Conservation (phyloP, 2,888 invertebrate genomes). For the Cephus pulcher region DNA sequence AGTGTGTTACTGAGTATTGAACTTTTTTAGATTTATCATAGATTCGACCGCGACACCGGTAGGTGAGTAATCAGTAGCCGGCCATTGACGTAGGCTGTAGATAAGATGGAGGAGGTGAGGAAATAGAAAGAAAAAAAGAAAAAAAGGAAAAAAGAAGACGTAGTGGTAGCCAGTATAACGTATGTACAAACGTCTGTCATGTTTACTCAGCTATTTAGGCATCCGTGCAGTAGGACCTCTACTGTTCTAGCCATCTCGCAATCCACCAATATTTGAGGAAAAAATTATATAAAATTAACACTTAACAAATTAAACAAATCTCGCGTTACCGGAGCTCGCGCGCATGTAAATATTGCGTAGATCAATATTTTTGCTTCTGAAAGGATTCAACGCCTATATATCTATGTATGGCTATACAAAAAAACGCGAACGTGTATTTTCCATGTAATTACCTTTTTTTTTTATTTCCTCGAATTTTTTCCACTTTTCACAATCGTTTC, state of each 20-base stretch:
- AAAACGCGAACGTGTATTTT: not conserved
- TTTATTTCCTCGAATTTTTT: not conserved
- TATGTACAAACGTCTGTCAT: conserved; percentile 18
- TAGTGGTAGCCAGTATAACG: not conserved
- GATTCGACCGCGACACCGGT: not conserved
- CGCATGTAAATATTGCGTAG: conserved; percentile 57
- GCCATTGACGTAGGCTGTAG: not conserved
- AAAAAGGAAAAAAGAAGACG: not conserved
- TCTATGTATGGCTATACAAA: not conserved
- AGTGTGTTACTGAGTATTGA: not conserved
- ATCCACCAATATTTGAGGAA: conserved; percentile 45
- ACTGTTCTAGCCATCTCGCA: conserved; percentile 28
- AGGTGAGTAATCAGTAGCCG: not conserved
- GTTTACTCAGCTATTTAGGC: conserved; percentile 51
- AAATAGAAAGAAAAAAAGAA: not conserved
- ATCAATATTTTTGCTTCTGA: conserved; percentile 60
- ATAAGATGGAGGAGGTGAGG: not conserved
- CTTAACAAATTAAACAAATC: conserved; percentile 60
- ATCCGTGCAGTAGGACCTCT: conserved; percentile 20
- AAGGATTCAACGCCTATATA: conserved; percentile 45
- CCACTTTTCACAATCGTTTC: not conserved
- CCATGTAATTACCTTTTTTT: not conserved
- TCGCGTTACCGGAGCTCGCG: conserved; percentile 18
- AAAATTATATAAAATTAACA: conserved; percentile 62
- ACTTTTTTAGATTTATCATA: not conserved